Evolutionary conservation across 2,797 vertebrate species (phyloP).

Genomic region (Limosa lapponica): DNA sequence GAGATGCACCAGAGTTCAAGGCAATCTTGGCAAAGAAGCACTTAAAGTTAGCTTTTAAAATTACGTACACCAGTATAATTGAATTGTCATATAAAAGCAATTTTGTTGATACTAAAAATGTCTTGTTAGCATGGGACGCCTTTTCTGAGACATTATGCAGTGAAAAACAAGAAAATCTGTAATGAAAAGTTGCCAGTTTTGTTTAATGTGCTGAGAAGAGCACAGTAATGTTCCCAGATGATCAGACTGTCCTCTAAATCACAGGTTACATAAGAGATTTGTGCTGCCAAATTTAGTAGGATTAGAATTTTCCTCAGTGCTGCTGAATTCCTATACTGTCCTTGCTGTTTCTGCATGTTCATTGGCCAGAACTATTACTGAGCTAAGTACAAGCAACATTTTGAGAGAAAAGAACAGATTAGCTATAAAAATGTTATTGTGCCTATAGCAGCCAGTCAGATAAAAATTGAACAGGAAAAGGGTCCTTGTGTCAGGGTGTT

Average conservation of each 20-base stretch:
- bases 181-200: not conserved
- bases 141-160: not conserved
- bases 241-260: constrained; percentile 11
- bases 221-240: not conserved
- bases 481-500: not conserved
- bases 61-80: not conserved
- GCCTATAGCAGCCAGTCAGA: not conserved
- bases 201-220: constrained; percentile 5
- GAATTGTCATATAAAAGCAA: not conserved
- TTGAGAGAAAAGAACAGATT: not conserved
- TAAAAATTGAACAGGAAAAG: not conserved
- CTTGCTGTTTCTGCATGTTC: not conserved
- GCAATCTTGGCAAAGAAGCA: not conserved
- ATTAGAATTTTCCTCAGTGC: constrained; percentile 2
- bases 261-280: constrained; percentile 23
- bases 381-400: not conserved
- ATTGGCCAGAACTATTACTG: not conserved
- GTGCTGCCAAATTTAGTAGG: constrained; percentile 1
- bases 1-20: not conserved
- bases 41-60: not conserved
- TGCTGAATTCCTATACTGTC: not conserved
- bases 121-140: not conserved
- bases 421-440: not conserved
- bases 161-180: constrained; percentile 7
- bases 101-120: not conserved